phyloP scores from a whole-genome alignment of 2,113 vertebrate genomes.

The Otolemur garnettii region DNA sequence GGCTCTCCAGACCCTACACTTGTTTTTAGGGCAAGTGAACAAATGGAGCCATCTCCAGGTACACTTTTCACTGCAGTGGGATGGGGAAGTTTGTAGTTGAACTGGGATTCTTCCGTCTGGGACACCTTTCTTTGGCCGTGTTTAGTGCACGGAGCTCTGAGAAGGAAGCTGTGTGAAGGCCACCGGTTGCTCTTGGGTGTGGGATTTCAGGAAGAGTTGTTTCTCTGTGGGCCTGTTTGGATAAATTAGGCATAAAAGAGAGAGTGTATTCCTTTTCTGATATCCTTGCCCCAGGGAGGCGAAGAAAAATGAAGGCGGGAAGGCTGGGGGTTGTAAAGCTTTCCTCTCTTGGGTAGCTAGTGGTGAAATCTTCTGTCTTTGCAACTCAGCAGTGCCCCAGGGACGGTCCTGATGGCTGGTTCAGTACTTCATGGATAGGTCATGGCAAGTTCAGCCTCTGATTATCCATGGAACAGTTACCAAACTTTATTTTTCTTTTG shows the following conservation, averaged over 20 bases:
- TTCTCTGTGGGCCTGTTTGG: conserved; percentile 3
- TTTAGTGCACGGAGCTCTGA: background rate
- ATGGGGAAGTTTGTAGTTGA: background rate
- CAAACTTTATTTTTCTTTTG: conserved; percentile 52
- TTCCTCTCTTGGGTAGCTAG: background rate
- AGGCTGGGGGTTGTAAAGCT: background rate
- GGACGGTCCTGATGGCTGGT: background rate
- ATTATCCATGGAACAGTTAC: conserved; percentile 18
- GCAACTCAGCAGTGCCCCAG: background rate
- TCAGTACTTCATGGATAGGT: conserved; percentile 10
- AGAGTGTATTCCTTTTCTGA: background rate
- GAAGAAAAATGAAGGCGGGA: background rate
- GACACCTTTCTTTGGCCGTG: background rate
- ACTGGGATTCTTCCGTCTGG: background rate
- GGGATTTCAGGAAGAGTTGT: background rate
- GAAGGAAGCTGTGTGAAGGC: background rate
- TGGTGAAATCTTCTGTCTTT: conserved; percentile 59
- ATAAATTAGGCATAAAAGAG: background rate
- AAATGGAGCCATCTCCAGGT: background rate
- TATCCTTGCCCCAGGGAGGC: background rate
- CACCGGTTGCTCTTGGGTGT: background rate
- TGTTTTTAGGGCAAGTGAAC: background rate
- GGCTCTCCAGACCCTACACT: background rate
- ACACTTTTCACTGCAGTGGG: background rate
- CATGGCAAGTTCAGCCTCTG: conserved; percentile 62